phyloP scores from a whole-genome alignment of 2,888 invertebrate species.

The Villa cingulata region DNA sequence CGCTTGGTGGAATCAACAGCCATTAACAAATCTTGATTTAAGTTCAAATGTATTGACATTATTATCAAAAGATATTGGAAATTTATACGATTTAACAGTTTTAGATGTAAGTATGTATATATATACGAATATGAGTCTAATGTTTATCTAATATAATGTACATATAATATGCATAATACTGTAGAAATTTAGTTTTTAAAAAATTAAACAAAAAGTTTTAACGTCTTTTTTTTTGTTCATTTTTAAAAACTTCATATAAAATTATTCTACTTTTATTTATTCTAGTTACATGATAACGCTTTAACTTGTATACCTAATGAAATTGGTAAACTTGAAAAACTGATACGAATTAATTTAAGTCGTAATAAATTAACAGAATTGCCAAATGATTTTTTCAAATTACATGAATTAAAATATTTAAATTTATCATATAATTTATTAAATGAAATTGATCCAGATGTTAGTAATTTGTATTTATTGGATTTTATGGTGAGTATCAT shows the following conservation, averaged over 20 bases:
- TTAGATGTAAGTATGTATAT: conserved; percentile 54
- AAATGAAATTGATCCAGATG: conserved; percentile 48
- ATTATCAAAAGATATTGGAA: conserved; percentile 50
- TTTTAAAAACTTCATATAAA: too few species aligned
- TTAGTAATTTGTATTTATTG: conserved; percentile 69
- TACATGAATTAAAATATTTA: conserved; percentile 55
- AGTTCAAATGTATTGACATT: conserved; percentile 55
- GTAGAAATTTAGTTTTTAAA: too few species aligned
- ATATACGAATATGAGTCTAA: too few species aligned
- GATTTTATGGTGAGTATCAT: conserved; percentile 48
- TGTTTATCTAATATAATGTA: too few species aligned
- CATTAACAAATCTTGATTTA: conserved; percentile 61
- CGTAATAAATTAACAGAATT: conserved; percentile 51
- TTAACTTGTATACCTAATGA: conserved; percentile 56
- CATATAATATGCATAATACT: too few species aligned
- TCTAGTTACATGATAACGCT: conserved; percentile 72
- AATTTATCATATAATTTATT: conserved; percentile 64
- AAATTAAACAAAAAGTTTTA: too few species aligned
- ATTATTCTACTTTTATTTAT: background rate
- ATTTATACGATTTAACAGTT: conserved; percentile 51
- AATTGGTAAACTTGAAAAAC: conserved; percentile 53
- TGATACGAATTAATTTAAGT: conserved; percentile 53
- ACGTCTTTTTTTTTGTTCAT: too few species aligned
- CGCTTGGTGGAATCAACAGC: conserved; percentile 75
- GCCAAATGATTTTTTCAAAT: conserved; percentile 51